These are phyloP conservation scores for Amniataba percoides DNA, from an alignment of 2,797 vertebrate species.

Conservation along the genomic window DNA sequence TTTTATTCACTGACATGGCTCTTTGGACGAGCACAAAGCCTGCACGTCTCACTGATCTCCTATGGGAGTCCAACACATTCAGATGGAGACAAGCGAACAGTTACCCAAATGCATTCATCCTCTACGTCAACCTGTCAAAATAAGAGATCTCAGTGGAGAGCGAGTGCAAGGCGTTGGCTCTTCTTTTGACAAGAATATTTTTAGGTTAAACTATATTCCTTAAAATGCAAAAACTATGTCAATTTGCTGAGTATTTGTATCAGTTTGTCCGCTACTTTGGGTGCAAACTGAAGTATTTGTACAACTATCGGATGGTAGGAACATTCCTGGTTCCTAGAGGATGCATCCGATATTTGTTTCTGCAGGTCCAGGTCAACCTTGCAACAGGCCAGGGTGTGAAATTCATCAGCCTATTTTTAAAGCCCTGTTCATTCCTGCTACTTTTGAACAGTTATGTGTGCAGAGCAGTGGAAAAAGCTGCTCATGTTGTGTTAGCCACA, in stretches of 20 bases:
- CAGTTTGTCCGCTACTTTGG: background rate
- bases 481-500: slow-evolving; percentile 14
- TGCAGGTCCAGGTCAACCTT: background rate
- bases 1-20: slow-evolving; percentile 44
- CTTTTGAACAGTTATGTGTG: background rate
- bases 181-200: background rate
- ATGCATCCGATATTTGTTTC: background rate
- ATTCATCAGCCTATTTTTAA: slow-evolving; percentile 34
- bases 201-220: background rate
- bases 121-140: slow-evolving; percentile 47
- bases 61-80: slow-evolving; percentile 38
- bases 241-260: background rate
- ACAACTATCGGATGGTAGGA: background rate
- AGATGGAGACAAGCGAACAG: slow-evolving; percentile 40
- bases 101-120: slow-evolving; percentile 53
- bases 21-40: slow-evolving; percentile 60
- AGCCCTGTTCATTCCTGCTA: background rate
- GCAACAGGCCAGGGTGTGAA: slow-evolving; percentile 39
- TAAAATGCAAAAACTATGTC: background rate
- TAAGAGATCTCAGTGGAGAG: background rate
- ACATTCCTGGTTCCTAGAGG: background rate
- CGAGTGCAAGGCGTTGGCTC: background rate
- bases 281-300: background rate
- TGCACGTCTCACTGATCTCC: slow-evolving; percentile 51
- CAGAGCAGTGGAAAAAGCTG: slow-evolving; percentile 30